Evolutionary conservation across 2,888 invertebrate species (phyloP), one percentile per base, ranked within the genome.

Genomic region (Catocala sponsa): DNA sequence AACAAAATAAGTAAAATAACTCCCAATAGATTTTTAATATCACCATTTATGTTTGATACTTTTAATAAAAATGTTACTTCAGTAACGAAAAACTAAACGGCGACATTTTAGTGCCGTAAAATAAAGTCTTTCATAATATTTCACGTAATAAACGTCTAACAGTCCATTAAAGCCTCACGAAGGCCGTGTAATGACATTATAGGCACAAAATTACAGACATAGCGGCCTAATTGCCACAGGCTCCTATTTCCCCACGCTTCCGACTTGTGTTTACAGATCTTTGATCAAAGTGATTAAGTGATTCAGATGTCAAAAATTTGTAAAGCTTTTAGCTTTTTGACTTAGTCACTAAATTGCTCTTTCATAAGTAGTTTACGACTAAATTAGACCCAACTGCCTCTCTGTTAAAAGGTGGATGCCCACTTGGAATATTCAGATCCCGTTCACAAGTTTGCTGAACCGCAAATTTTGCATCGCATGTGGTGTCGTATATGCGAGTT

Each of bases 191-290:
- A 70, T 60, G 33, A 57, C 57, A 47, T 67, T 52, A 65, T 54
- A 66, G 53, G 51, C n/a, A 35, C 54, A 35, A 43, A 55, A 47
- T 60, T 63, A 61, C 41, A 52, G 50, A 63, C 55, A 50, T 46
- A 66, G 60, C 59, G 49, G 38, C 42, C 55, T 70, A 62, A 67
- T 76, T 72, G 63, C 41, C 41, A n/a, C 2, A 4, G 6, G 52
- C 38, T 47, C 44, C 15, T 56, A 59, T 49, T 61, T 61, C 58
- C 51, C n/a, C 42, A 46, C 25, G 46, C 15, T 47, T 25, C 13
- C 41, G 53, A 25, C 43, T 55, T 63, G 55, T 62, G 55, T 62
- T 59, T 61, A 47, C 41, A 44, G 38, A 47, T 59, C 6, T 65
- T 43, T 59, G 48, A 71, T 65, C 50, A 48, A 33, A 66, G 43